Percentiles rank a stretch among this genome's conserved stretches.
These are phyloP conservation scores for Centruroides sculpturatus DNA, from an alignment of 1,140 invertebrate species.

Conservation along the genomic window DNA sequence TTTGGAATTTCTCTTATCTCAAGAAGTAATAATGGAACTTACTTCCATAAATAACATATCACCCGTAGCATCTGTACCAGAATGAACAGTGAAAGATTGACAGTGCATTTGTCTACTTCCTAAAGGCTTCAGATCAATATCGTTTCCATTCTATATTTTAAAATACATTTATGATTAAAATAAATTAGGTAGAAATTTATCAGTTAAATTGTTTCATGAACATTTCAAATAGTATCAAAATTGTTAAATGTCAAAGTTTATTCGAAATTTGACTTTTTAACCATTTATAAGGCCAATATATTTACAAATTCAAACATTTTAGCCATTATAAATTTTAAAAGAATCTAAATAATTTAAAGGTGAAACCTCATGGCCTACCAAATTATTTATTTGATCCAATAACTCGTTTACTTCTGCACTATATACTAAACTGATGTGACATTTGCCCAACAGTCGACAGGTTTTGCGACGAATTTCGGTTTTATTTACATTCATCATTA, in stretches of 20 bases:
- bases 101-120: slow-evolving; percentile 72
- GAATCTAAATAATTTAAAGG: neutral
- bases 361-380: slow-evolving; percentile 46
- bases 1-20: neutral
- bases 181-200: too few species aligned
- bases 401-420: slow-evolving; percentile 95
- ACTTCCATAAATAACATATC: slow-evolving; percentile 93
- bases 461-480: slow-evolving; percentile 79
- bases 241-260: too few species aligned
- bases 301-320: too few species aligned
- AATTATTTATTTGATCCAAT: slow-evolving; percentile 83
- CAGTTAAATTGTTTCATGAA: too few species aligned
- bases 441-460: slow-evolving; percentile 78
- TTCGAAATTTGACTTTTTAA: too few species aligned
- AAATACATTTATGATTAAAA: too few species aligned
- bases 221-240: too few species aligned
- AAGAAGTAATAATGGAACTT: slow-evolving; percentile 1
- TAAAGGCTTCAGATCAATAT: slow-evolving; percentile 87
- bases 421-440: slow-evolving; percentile 93
- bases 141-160: slow-evolving; percentile 56
- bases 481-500: slow-evolving; percentile 82
- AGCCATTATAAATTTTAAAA: neutral
- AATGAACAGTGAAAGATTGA: slow-evolving; percentile 95
- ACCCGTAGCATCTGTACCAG: slow-evolving; percentile 71
- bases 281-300: too few species aligned